A percentile compares a stretch with the other conserved stretches of the same genome.
These are phyloP conservation scores for Elanus axillaris DNA, from an alignment of 2,113 vertebrate species.

Conservation along the genomic window DNA sequence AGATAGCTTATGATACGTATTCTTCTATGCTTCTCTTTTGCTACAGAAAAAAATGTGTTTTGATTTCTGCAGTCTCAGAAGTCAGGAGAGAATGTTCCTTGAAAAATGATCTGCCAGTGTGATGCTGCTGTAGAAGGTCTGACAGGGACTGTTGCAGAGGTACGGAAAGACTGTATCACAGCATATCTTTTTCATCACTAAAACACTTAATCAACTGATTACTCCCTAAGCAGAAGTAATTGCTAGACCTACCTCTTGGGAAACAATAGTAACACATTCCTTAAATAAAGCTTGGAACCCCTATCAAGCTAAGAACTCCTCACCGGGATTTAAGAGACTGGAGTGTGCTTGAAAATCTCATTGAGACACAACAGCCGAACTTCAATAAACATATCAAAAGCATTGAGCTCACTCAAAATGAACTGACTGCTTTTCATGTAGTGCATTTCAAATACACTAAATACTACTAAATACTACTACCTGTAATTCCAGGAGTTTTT, in stretches of 20 bases:
- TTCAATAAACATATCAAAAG: neutral
- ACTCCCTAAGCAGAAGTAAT: neutral
- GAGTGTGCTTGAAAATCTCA: neutral
- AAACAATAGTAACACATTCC: neutral
- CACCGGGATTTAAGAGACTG: neutral
- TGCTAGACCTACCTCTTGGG: neutral
- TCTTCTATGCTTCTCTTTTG: neutral
- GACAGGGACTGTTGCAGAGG: neutral
- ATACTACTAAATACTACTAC: neutral
- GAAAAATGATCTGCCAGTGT: neutral
- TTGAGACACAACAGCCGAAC: neutral
- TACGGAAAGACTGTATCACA: neutral
- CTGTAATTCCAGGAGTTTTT: neutral
- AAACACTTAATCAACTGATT: neutral
- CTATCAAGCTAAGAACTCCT: neutral
- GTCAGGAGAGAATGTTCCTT: neutral
- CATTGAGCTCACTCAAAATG: fast-evolving
- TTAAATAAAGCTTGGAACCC: neutral
- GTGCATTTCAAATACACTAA: neutral
- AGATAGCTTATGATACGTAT: neutral
- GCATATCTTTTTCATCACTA: neutral
- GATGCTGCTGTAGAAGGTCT: neutral
- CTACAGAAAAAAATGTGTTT: neutral
- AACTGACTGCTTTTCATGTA: neutral
- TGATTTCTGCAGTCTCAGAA: neutral